Percentiles rank a stretch among this genome's conserved stretches.
Conservation (phyloP, 2,888 invertebrate species). For the Cephalotes varians region DNA sequence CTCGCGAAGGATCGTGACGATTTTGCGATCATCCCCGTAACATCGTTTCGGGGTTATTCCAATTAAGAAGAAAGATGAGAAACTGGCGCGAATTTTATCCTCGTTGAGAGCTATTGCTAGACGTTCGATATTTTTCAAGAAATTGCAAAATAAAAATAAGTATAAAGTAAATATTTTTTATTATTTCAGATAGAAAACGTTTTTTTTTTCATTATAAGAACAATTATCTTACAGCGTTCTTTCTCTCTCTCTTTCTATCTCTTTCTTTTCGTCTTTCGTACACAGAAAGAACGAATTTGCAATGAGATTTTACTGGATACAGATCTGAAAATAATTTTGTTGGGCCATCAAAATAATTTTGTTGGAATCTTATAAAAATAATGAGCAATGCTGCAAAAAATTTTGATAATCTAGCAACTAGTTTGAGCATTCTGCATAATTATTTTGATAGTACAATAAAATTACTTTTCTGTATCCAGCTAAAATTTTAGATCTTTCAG, state of each 20-base stretch:
- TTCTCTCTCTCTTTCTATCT: neutral
- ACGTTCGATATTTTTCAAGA: neutral
- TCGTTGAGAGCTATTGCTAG: neutral
- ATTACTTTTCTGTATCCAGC: no score
- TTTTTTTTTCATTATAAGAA: neutral
- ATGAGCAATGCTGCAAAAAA: no score
- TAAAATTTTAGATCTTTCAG: no score
- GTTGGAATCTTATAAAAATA: no score
- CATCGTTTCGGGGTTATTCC: neutral
- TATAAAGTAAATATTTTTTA: neutral
- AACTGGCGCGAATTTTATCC: neutral
- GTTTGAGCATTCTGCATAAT: no score
- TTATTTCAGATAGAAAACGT: neutral
- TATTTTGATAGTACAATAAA: no score
- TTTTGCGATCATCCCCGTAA: constrained; percentile 9
- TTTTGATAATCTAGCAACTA: no score
- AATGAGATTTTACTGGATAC: no score
- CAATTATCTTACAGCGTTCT: neutral
- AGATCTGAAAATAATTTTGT: no score
- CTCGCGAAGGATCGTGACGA: neutral
- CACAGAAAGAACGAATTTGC: no score
- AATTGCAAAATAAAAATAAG: neutral
- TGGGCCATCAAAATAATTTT: no score
- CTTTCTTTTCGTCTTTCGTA: neutral
- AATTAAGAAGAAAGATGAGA: neutral